Percentiles rank a stretch among this genome's conserved stretches.
phyloP scores from a whole-genome alignment of 2,113 vertebrate genomes.

The Scortum barcoo region DNA sequence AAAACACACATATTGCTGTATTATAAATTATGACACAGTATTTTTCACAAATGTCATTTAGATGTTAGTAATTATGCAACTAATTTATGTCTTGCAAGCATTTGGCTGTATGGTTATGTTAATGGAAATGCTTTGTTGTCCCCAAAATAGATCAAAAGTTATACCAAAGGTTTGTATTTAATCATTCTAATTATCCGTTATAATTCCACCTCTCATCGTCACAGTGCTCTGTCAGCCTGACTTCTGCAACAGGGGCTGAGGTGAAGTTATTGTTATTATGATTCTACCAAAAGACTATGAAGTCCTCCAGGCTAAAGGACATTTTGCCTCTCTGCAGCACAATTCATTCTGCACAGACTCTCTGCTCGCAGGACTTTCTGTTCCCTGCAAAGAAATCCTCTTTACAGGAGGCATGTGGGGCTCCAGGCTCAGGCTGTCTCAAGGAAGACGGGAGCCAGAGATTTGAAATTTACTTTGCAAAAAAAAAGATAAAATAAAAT shows the following conservation, averaged over 20 bases:
- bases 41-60: not conserved
- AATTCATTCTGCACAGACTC: conserved; percentile 37
- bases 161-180: not conserved
- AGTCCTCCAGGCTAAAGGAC: conserved; percentile 46
- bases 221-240: not conserved
- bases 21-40: not conserved
- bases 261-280: conserved; percentile 42
- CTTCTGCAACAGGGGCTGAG: conserved; percentile 7
- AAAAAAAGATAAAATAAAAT: too few species aligned
- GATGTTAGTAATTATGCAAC: not conserved
- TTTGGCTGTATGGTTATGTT: not conserved
- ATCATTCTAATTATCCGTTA: conserved; percentile 8
- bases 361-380: conserved; percentile 48
- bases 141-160: conserved; percentile 19
- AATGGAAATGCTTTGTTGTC: not conserved
- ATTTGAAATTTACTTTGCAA: conserved; percentile 56
- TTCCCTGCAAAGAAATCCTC: conserved; percentile 53
- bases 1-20: not conserved
- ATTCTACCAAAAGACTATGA: conserved; percentile 41
- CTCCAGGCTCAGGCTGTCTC: conserved; percentile 43
- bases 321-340: conserved; percentile 48
- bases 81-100: not conserved
- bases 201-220: not conserved
- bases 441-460: conserved; percentile 43
- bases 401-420: conserved; percentile 42